Base-by-base conservation (phyloP, 2,113 vertebrate species). In the Chinchilla lanigera region DNA sequence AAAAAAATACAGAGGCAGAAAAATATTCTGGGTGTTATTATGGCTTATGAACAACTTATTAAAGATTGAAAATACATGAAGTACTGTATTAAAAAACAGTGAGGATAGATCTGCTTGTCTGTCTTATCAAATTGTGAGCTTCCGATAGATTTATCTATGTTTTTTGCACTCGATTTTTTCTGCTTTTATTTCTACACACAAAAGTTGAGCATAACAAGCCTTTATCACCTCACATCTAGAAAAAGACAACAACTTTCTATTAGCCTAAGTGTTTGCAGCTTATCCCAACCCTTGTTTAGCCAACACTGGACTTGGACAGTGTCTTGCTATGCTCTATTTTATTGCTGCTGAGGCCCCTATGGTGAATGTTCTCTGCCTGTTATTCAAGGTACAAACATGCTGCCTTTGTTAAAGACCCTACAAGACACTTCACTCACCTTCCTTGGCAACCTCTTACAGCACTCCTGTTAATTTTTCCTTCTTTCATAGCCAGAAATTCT, bases 1-100 rank as follows among this genome's bases (percentile, higher is more conserved):
- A 28, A 94, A 58, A 93, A 95, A 86, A 78, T 50, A 50, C 1
- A 80, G n/a, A 94, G 56, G 38, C 63, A 85, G 54, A 61, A 71
- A 87, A 90, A 90, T 56, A 12, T 35, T 81, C 86, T 38, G 61
- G 4, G 12, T 65, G 30, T 90, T 85, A 89, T 26, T 35, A n/a
- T 84, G 8, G 35, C 86, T 97, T 89, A 1, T 56, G 54, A 73
- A 69, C 5, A 56, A 71, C 69, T 44, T 60, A 77, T 85, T 92
- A 89, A 77, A 38, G 26, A 41, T 1, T 77, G 44, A 81, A 61
- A 61, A 83, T 47, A 78, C 5, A 35, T 10, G 2, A 33, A 90
- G 12, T 7, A 69, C 38, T 12, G 3, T 16, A 52, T 78, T 41
- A 44, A 89, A 84, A 93, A 93, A 12, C 20, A 71, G 56, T 24